Conservation (phyloP, 2,888 invertebrate species). For the Drosophila buzzatii region DNA sequence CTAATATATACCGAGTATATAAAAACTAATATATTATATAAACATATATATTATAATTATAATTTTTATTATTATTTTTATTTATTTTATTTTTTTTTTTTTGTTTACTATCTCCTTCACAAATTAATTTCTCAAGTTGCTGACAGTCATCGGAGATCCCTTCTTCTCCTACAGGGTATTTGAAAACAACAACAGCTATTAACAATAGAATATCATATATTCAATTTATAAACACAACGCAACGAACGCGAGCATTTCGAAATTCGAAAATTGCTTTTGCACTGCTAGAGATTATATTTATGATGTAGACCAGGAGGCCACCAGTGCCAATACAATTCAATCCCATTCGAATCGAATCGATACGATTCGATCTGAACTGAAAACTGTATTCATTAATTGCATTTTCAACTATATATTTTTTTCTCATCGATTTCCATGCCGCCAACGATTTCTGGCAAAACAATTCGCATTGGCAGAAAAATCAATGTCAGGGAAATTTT, state of each 20-base stretch:
- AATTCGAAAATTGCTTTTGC: constrained; percentile 21
- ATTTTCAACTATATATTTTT: constrained; percentile 44
- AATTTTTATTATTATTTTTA: too few species aligned
- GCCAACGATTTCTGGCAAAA: constrained; percentile 5
- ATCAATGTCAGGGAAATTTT: constrained; percentile 45
- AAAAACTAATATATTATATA: not conserved
- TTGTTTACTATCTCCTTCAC: too few species aligned
- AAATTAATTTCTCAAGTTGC: not conserved
- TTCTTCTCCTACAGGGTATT: constrained; percentile 2
- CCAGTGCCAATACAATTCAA: constrained; percentile 17
- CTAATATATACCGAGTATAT: constrained; percentile 2
- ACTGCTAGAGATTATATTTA: constrained; percentile 34
- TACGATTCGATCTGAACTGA: constrained; percentile 30
- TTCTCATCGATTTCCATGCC: constrained; percentile 7
- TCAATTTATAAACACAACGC: constrained; percentile 43
- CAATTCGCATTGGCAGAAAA: constrained; percentile 32
- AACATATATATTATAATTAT: too few species aligned
- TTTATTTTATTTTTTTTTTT: too few species aligned
- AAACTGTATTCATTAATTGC: constrained; percentile 56
- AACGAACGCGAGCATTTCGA: constrained; percentile 13
- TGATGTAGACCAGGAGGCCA: constrained; percentile 36
- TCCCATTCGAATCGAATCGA: constrained; percentile 20
- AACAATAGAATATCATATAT: constrained; percentile 20
- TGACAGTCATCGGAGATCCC: not conserved
- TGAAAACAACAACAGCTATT: not conserved